Evolutionary conservation across 2,797 vertebrate species (phyloP).

Genomic region (Astyanax mexicanus): DNA sequence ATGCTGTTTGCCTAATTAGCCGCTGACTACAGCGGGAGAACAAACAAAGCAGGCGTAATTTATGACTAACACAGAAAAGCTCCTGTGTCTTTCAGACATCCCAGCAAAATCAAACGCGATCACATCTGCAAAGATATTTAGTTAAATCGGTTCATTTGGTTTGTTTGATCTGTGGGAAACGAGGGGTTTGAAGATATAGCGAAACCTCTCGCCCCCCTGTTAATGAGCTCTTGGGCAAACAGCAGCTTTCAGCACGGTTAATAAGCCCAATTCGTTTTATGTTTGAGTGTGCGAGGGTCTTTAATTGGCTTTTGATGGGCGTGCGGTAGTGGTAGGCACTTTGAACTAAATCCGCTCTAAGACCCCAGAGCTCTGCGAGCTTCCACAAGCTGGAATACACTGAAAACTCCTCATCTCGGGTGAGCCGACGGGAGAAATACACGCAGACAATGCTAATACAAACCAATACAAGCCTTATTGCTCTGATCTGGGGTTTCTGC

Average conservation of each 20-base stretch:
- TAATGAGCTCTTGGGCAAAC: not conserved
- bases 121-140: not conserved
- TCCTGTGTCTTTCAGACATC: not conserved
- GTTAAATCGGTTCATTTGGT: not conserved
- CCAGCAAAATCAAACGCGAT: not conserved
- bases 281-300: not conserved
- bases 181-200: not conserved
- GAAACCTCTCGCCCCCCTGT: not conserved
- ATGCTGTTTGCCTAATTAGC: not conserved
- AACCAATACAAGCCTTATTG: too few relatives aligned
- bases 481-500: too few relatives aligned
- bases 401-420: not conserved
- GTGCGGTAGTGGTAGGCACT: not conserved
- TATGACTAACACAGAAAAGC: not conserved
- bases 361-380: not conserved
- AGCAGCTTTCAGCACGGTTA: not conserved
- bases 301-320: not conserved
- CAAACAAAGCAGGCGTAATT: not conserved
- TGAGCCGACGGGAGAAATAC: not conserved
- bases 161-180: conserved; percentile 3
- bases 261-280: not conserved
- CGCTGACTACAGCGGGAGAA: not conserved
- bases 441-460: not conserved
- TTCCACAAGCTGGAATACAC: not conserved
- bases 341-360: not conserved